Evolutionary conservation across 1,140 invertebrate genomes (phyloP).

Genomic region (Euura lappo): DNA sequence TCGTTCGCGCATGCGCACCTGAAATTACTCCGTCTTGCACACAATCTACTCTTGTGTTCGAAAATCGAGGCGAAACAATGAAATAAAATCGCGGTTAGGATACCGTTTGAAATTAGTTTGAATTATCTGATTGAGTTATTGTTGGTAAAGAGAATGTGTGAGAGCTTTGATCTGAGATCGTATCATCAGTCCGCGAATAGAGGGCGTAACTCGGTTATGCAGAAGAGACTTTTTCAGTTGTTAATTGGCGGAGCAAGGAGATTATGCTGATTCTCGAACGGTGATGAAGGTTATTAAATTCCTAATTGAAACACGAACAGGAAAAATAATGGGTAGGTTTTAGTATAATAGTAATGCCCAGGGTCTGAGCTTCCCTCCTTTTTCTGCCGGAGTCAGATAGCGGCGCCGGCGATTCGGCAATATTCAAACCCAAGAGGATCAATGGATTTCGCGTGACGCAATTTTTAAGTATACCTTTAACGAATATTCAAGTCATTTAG

Average conservation of each 20-base stretch:
- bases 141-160: neutral
- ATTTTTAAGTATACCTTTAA: too few relatives aligned
- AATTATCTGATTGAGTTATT: too few relatives aligned
- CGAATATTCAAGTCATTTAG: too few relatives aligned
- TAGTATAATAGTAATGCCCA: neutral
- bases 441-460: neutral
- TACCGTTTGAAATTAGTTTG: too few relatives aligned
- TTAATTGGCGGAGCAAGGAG: neutral
- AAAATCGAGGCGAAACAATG: too few relatives aligned
- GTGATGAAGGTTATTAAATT: conserved; percentile 6
- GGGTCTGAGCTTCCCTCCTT: conserved; percentile 19
- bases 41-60: too few relatives aligned
- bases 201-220: neutral
- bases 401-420: conserved; percentile 13
- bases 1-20: too few relatives aligned
- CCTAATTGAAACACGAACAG: conserved; percentile 1
- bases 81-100: too few relatives aligned
- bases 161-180: neutral
- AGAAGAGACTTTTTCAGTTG: neutral
- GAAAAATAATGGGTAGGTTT: conserved; percentile 16
- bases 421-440: neutral
- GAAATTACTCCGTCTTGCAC: too few relatives aligned
- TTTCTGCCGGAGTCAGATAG: conserved; percentile 42
- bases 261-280: neutral
- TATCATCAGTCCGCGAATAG: neutral